Evolutionary conservation across 1,140 invertebrate species (phyloP), one percentile per base, ranked within the genome.

Genomic region (Penaeus japonicus): DNA sequence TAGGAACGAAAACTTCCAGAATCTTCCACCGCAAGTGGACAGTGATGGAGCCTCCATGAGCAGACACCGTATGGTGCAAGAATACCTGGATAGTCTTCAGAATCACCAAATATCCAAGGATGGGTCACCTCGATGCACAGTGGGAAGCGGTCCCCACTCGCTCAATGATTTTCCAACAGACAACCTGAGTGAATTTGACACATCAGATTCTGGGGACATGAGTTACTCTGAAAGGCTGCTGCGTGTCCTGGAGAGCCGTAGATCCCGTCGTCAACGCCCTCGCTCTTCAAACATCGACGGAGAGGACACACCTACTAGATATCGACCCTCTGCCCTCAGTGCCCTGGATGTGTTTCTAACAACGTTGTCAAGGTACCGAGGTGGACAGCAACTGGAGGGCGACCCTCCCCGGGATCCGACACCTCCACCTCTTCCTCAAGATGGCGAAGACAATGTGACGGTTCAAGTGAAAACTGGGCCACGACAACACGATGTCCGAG

Each of bases 181-280:
- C 35, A 54, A 73, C 27, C 35, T 55, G n/a, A 88, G 87, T 75
- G 87, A 88, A 24, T 88, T 73, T 27, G 87, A 83, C 32, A 73
- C 87, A 2, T 88, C 87, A 32, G 87, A 88, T 22, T 83, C 87
- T 39, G 80, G 87, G 53, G 87, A 88, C 30, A 81, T 32, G 27
- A 88, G 87, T 32, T 83, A 88, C 54, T 88, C 87, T 35, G 87
- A 88, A 27, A 53, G 87, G n/a, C 47, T 88, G 59, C 87, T 88
- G 30, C 73, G 77, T 17, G 87, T 81, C 55, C 54, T 88, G 24
- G 87, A 88, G 73, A 53, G 80, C 53, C 39, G 87, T 7, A 59
- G 87, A 59, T 22, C 70, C n/a, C 39, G 80, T 5, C 79, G 87
- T 54, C 79, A 83, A 27, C 62, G 87, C 24, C 87, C 87, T 35